Base-by-base conservation (phyloP, 2,888 invertebrate species). In the Crocallis elinguaria region DNA sequence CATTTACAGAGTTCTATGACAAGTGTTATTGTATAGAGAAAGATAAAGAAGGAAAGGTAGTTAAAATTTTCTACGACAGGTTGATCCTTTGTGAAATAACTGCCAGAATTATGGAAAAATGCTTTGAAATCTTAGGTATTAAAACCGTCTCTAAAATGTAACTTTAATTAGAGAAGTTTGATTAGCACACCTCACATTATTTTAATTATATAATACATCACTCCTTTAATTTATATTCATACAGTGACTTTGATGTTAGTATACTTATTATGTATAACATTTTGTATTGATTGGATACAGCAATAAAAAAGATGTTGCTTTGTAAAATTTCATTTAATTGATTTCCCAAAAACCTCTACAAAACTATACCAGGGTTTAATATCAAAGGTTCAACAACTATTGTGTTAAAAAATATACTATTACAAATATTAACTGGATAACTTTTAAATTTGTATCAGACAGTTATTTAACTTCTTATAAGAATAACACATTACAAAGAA, bases 1-100 rank as follows among this genome's bases (percentile, higher is more conserved):
- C 95, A 1, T 99, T 99, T 79, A 95, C 97, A 0, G 99, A 99
- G 81, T 99, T 99, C 86, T 99, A 99, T 84, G 98, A 99, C 78
- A 95, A 93, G 70, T 99, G 99, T 84, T 99, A 99, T 78, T 99
- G 99, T 79, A 95, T 99, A 42, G 98, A 99, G 81, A 98, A 98
- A 81, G 96, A 98, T 83, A 93, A 94, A 57, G 92, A 88, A 32
- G 98, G 98, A 0, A 94, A 96, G 75, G 94, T 98, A 66, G 84
- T 95, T 0, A 96, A 95, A 75, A 94, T 99, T 6, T 95, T 98
- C 80, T 94, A 95, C 80, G 95, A 96, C 57, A 94, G 99, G 56
- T 93, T 99, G 65, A 93, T 98, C 67, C 90, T 99, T 1, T 96
- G 98, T 75, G 99, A 99, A 93, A 96, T 95, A 5, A 97, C 99